Evolutionary conservation across 2,797 vertebrate species (phyloP), one percentile per base, ranked within the genome.

Genomic region (Poeciliopsis presidionis): DNA sequence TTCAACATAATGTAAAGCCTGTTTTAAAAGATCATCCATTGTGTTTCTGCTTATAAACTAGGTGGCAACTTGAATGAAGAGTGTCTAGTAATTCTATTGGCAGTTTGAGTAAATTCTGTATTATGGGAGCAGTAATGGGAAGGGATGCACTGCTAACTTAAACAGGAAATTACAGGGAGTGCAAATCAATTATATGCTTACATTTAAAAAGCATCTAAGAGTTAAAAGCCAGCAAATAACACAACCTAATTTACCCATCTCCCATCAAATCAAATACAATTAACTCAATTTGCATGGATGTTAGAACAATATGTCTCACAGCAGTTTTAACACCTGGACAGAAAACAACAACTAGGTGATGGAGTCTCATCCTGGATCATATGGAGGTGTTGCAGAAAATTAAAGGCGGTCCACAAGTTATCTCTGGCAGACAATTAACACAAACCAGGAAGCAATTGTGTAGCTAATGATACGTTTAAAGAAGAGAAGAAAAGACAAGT

Each of bases 1-100:
- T 74, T 82, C 75, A 51, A 69, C 59, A 43, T 84, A 80, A 89
- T 74, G 74, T 82, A 75, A 77, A 79, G 57, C 63, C 43, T 46
- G 18, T 71, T 82, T 43, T 57, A 81, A 65, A 67, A 78, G 59
- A 84, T 79, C 78, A 73, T 55, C 73, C 39, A 20, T 47, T 63
- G 73, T 61, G 76, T 78, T 84, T 74, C 72, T 28, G n/a, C 16
- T 47, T 20, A 41, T 75, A 12, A 81, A 84, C 25, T 13, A 39
- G 69, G 25, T 80, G 67, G 78, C 67, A 69, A 47, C 67, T 53
- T 28, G 61, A 16, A 72, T 36, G 80, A 30, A 75, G 71, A 65
- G 79, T 73, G 59, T 74, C 5, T 13, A 2, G 69, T 79, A 30
- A 74, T 25, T 33, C 59, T 41, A 79, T 65, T 22, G 61, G 65